Evolutionary conservation across 2,113 vertebrate species (phyloP).

Genomic region (Ondatra zibethicus): DNA sequence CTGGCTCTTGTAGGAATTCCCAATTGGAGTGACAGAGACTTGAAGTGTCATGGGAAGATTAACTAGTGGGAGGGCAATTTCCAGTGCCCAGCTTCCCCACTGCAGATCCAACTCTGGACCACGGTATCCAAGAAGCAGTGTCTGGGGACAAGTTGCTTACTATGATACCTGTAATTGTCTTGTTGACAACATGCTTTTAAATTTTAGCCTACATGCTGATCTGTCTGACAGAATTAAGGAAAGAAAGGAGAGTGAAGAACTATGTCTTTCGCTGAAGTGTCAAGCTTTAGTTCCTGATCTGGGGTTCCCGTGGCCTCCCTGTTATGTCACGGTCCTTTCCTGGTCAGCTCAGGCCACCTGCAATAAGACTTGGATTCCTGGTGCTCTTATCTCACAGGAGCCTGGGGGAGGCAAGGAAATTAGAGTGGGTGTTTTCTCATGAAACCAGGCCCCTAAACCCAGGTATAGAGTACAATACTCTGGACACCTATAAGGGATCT

Average conservation of each 20-base stretch:
- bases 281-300: neutral
- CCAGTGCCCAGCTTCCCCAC: neutral
- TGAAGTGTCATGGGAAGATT: neutral
- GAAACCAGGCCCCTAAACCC: neutral
- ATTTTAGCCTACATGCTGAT: neutral
- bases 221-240: neutral
- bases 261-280: neutral
- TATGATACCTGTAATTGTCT: neutral
- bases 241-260: neutral
- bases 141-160: neutral
- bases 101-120: neutral
- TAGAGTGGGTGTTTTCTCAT: neutral
- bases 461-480: neutral
- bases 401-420: neutral
- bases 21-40: neutral
- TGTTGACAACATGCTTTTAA: neutral
- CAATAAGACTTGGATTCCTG: neutral
- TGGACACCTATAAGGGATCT: neutral
- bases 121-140: neutral
- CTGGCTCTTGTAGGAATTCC: neutral
- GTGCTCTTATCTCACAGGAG: neutral
- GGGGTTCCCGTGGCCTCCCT: neutral
- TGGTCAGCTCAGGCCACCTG: neutral
- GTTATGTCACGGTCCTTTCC: neutral
- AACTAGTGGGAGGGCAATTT: neutral